phyloP scores from a whole-genome alignment of 2,797 vertebrate genomes.

The Parotocinclus haroldoi region DNA sequence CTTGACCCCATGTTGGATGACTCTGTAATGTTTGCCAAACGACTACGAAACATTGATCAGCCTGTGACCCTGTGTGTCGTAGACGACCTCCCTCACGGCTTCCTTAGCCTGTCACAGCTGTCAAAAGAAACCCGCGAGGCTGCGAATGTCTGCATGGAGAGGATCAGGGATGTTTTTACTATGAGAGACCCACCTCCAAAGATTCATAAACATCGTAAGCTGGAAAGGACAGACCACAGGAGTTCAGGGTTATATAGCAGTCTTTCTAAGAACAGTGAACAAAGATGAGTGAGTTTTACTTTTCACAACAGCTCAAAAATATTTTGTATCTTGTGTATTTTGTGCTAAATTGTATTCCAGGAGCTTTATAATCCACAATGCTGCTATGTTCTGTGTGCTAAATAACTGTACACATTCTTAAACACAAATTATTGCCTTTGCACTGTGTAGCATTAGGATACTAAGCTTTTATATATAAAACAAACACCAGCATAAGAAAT shows the following conservation, averaged over 20 bases:
- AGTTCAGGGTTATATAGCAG: constrained; percentile 19
- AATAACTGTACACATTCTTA: background rate
- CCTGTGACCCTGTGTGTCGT: constrained; percentile 82
- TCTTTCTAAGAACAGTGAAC: constrained; percentile 42
- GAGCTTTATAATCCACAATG: constrained; percentile 15
- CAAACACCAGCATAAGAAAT: no score
- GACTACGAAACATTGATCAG: constrained; percentile 73
- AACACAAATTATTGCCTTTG: no score
- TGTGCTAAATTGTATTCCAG: constrained; percentile 30
- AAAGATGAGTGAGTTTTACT: constrained; percentile 38
- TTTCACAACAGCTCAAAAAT: constrained; percentile 28
- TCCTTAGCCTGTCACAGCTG: constrained; percentile 85
- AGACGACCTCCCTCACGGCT: constrained; percentile 89
- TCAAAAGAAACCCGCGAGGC: constrained; percentile 83
- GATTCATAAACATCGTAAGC: constrained; percentile 74
- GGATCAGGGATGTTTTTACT: constrained; percentile 75
- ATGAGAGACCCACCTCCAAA: constrained; percentile 55
- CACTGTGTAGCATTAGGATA: no score
- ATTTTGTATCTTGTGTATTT: background rate
- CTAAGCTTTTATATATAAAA: no score
- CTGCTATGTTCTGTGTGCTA: background rate
- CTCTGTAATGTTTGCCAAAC: constrained; percentile 88
- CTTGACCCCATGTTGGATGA: constrained; percentile 92
- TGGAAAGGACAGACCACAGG: constrained; percentile 68
- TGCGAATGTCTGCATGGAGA: constrained; percentile 73